Conservation (phyloP, 2,888 invertebrate genomes). For the Endomychus coccineus region DNA sequence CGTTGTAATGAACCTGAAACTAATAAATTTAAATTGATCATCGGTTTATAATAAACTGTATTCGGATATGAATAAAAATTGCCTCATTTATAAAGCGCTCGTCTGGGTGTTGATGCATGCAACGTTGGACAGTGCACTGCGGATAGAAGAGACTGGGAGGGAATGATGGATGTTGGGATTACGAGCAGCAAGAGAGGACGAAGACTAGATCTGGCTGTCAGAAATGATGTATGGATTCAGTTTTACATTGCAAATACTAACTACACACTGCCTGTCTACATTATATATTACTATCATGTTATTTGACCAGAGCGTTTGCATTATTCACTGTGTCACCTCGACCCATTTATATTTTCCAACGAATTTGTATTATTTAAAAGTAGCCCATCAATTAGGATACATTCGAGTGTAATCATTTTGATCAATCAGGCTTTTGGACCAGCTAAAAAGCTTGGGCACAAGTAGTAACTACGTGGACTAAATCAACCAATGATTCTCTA, state of each 20-base stretch:
- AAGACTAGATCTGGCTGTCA: conserved; percentile 40
- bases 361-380: too few species aligned
- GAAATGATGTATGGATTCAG: conserved; percentile 36
- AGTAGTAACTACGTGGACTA: too few species aligned
- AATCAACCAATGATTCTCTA: too few species aligned
- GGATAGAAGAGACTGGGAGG: conserved; percentile 1
- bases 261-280: too few species aligned
- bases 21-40: conserved; percentile 29
- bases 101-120: conserved; percentile 22
- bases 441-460: too few species aligned
- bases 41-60: conserved; percentile 29
- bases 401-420: too few species aligned
- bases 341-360: too few species aligned
- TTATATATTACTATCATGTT: too few species aligned
- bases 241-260: conserved; percentile 31
- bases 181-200: conserved; percentile 36
- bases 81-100: conserved; percentile 25
- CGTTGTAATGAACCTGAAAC: conserved; percentile 8
- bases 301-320: background rate
- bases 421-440: too few species aligned
- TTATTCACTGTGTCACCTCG: too few species aligned
- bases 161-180: conserved; percentile 39
- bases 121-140: background rate
- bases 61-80: conserved; percentile 29
- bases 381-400: too few species aligned